Evolutionary conservation across 1,140 invertebrate genomes (phyloP).

Genomic region (Paraescarpia echinospica): DNA sequence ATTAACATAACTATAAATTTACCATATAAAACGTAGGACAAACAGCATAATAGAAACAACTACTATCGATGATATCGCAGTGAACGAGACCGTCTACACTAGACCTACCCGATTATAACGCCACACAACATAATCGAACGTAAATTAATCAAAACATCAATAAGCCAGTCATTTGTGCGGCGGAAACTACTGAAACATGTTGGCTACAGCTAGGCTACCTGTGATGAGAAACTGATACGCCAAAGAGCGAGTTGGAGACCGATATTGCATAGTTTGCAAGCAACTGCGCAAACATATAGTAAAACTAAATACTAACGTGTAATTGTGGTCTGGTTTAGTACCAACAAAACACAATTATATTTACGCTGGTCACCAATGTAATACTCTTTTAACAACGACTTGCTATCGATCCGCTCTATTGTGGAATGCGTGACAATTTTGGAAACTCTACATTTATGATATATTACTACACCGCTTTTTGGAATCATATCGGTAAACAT

Average conservation of each 20-base stretch:
- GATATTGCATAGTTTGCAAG: neutral
- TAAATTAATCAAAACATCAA: neutral
- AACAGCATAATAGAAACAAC: neutral
- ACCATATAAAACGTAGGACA: neutral
- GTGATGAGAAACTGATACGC: neutral
- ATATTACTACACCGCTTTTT: neutral
- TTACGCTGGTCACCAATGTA: neutral
- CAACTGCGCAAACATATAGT: too few species aligned
- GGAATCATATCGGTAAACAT: neutral
- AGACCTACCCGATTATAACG: neutral
- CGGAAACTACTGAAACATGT: neutral
- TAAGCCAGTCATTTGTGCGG: neutral
- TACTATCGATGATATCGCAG: neutral
- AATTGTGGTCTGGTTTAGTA: neutral
- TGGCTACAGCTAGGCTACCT: neutral
- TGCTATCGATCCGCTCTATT: neutral
- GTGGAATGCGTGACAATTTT: neutral
- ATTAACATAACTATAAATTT: neutral
- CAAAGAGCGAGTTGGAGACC: neutral
- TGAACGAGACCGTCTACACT: neutral
- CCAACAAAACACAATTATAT: neutral
- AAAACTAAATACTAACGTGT: neutral
- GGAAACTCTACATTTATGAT: neutral
- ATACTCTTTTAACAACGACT: neutral
- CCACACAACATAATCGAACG: neutral